Base-by-base conservation (phyloP, 2,113 vertebrate genomes). In the Saguinus midas region DNA sequence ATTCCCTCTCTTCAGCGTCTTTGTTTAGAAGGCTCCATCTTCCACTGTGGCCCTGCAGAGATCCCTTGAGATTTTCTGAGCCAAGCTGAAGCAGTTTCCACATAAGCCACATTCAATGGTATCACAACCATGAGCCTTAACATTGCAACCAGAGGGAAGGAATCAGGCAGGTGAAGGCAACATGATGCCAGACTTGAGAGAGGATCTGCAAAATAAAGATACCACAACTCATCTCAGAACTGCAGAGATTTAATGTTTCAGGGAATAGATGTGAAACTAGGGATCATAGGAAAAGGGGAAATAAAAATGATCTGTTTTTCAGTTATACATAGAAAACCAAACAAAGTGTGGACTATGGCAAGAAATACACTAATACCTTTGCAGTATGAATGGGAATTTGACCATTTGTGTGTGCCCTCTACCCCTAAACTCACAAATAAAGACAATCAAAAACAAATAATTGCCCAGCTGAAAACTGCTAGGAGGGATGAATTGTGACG, bases 1-100 rank as follows among this genome's bases (percentile, higher is more conserved):
- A 97, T 99, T 99, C 96, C 99, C 99, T 92, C 99, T 99, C 96
- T 99, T 99, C 96, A 99, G 99, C n/a, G 97, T 99, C 96, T 99
- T 99, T 98, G 99, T 99, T 97, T 99, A 99, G 99, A 96, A 95
- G 96, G 96, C 27, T 95, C 76, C 58, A 18, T 80, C 81, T 97
- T 96, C 73, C 95, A 88, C 27, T 93, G 96, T 75, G 95, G 87
- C 0, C 0, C 61, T 85, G 96, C 80, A 97, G 87, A 96, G 96
- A 95, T 96, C 95, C 97, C 82, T 84, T 87, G 94, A 64, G 11
- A 90, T 98, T 98, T 97, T 94, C 91, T 85, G 45, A 82, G 92
- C 97, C 83, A 95, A 93, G 35, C 78, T 20, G 76, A 98, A 97
- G 98, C 95, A 97, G 88, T 98, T 98, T 98, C 94, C 91, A 96